Base-by-base conservation (phyloP, 2,113 vertebrate genomes). In the Pleuronectes platessa region DNA sequence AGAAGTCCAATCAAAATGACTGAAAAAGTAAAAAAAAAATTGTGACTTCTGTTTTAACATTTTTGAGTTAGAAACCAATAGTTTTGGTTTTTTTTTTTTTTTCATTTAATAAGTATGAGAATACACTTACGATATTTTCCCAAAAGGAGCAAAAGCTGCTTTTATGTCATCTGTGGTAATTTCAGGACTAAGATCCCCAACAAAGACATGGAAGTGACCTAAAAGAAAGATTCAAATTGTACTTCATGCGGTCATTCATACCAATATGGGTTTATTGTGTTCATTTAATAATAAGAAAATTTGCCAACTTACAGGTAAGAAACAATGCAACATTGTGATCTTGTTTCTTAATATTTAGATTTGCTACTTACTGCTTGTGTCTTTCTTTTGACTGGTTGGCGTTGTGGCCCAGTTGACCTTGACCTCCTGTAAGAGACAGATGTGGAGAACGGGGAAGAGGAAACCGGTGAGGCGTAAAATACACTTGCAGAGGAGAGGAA, bases 321-420 rank as follows among this genome's bases (percentile, higher is more conserved):
- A 5, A 26, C n/a, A 3, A 13, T 23, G 9, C 53, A 53, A 53
- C 8, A n/a, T 18, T 54, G 20, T n/a, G 20, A 21, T 56, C 10
- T 13, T 24, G 54, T 56, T 35, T 61, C 11, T 42, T 62, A 62
- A 5, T 10, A 5, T 24, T 47, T 9, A 23, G 42, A 21, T 20
- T 18, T 21, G 11, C 4, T 31, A 85, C 91, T 83, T 21, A 99
- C 98, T 99, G 95, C 97, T 99, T 83, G 98, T 98, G 90, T 99
- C 98, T 95, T 99, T 99, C 95, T 99, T 99, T 95, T 99, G 98
- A 92, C 97, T 99, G 94, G 97, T 99, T 83, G 98, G 98, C 54
- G 97, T 99, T 20, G 98, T 99, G 84, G 98, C 98, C 98, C 98
- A 99, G 95, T 99, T 99, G 88, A 99, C 98, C 91, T 99, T 99